A percentile compares a stretch with the other conserved stretches of the same genome.
phyloP scores from a whole-genome alignment of 2,113 vertebrate genomes.

The Bos javanicus region DNA sequence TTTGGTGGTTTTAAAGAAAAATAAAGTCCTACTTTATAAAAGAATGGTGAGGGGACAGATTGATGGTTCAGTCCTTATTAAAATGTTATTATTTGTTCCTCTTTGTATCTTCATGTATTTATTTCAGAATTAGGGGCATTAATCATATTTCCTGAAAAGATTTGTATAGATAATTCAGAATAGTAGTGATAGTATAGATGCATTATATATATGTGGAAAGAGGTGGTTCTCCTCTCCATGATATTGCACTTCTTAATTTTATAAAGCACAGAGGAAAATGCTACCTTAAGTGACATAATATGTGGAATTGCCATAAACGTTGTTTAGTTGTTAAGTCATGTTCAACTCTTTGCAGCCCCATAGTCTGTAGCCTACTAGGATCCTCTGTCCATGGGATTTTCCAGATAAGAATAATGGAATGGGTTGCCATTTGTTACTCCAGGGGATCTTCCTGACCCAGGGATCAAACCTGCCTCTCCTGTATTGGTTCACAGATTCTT shows the following conservation, averaged over 20 bases:
- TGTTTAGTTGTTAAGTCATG: neutral
- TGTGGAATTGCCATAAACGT: conserved; percentile 22
- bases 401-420: neutral
- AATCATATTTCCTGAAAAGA: neutral
- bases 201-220: neutral
- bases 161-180: neutral
- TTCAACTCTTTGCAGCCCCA: neutral
- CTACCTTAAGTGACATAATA: conserved; percentile 43
- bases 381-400: neutral
- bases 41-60: neutral
- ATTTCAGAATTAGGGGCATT: neutral
- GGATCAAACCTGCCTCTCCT: neutral
- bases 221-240: neutral
- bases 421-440: neutral
- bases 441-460: neutral
- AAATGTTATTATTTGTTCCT: neutral
- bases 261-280: conserved; percentile 40
- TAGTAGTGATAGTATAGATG: neutral
- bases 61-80: neutral
- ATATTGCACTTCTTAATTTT: neutral
- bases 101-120: neutral
- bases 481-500: neutral
- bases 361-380: neutral
- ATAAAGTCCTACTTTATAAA: neutral
- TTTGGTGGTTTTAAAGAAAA: neutral